A percentile compares a stretch with the other conserved stretches of the same genome.
phyloP scores from a whole-genome alignment of 2,797 vertebrate genomes.

The Orientallactaga sibirica region DNA sequence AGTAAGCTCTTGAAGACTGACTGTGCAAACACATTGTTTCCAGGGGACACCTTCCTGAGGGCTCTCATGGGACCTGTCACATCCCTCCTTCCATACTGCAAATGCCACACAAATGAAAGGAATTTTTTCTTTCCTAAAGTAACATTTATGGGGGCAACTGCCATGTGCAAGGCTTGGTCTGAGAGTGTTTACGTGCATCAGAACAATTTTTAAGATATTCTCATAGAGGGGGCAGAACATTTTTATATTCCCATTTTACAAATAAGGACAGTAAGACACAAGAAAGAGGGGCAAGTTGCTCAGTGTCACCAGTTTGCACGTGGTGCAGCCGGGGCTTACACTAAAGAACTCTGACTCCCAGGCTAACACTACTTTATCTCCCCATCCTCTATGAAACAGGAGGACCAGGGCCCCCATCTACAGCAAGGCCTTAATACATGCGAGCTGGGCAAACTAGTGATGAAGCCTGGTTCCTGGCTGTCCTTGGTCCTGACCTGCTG shows the following conservation, averaged over 20 bases:
- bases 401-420: too few relatives aligned
- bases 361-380: background rate
- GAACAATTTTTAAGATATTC: background rate
- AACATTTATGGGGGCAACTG: background rate
- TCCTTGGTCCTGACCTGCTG: background rate
- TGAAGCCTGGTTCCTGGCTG: background rate
- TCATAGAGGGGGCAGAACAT: background rate
- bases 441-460: conserved; percentile 47
- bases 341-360: background rate
- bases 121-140: background rate
- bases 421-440: conserved; percentile 15
- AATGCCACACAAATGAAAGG: background rate
- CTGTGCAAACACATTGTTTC: background rate
- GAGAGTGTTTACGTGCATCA: background rate
- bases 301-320: background rate
- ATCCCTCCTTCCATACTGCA: background rate
- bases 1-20: background rate
- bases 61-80: background rate
- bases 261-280: background rate
- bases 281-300: background rate
- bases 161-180: background rate
- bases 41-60: background rate
- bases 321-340: background rate
- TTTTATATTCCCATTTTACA: conserved; percentile 25
- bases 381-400: background rate